Percentiles rank a stretch among this genome's conserved stretches.
phyloP scores from a whole-genome alignment of 2,113 vertebrate genomes.

The Mus pahari region DNA sequence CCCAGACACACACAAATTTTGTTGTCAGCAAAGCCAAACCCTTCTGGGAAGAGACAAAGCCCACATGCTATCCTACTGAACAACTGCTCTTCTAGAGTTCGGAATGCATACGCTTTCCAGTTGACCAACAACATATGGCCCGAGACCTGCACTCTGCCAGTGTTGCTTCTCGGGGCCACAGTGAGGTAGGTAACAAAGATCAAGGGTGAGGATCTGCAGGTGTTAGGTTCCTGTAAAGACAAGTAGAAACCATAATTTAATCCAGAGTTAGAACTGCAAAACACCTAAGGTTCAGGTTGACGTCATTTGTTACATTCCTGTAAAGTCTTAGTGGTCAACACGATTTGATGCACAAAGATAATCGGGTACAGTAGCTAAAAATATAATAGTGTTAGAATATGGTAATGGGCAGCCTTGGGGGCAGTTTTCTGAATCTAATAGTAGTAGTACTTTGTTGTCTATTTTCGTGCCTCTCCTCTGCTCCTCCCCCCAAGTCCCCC shows the following conservation, averaged over 20 bases:
- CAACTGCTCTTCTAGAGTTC: background rate
- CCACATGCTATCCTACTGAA: background rate
- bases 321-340: background rate
- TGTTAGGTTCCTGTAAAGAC: background rate
- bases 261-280: background rate
- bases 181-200: background rate
- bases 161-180: background rate
- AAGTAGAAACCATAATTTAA: background rate
- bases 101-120: background rate
- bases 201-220: background rate
- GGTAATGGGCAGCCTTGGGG: background rate
- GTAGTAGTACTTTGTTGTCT: background rate
- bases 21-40: background rate
- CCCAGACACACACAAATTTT: too few species aligned
- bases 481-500: background rate
- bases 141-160: background rate
- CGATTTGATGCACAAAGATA: background rate
- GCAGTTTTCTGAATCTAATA: background rate
- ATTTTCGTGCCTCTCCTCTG: background rate
- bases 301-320: background rate
- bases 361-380: background rate
- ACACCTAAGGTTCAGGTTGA: background rate
- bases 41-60: background rate
- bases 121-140: background rate
- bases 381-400: background rate